These are phyloP conservation scores for Lycocorax pyrrhopterus DNA, from an alignment of 2,113 vertebrate genomes.

Conservation along the genomic window DNA sequence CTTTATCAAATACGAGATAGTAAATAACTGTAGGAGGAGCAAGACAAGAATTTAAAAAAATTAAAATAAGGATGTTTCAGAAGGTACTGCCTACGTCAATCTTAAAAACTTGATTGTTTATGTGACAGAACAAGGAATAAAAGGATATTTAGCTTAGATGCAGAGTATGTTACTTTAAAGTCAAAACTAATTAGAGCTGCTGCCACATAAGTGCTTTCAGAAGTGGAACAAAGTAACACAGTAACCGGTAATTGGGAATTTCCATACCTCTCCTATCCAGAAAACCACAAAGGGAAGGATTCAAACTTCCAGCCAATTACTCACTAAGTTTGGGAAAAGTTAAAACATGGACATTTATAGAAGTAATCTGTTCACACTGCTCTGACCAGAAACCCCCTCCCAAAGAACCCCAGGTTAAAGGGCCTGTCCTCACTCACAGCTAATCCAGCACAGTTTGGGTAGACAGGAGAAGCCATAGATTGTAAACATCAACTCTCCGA, in stretches of 20 bases:
- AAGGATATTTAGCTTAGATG: conserved; percentile 5
- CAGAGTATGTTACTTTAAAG: conserved; percentile 10
- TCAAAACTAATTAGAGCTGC: conserved; percentile 3
- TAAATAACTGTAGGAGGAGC: neutral
- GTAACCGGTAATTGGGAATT: conserved; percentile 8
- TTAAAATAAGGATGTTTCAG: neutral
- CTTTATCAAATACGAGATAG: neutral
- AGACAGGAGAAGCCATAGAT: fast-evolving
- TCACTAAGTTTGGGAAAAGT: neutral
- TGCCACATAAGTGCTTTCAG: conserved; percentile 17
- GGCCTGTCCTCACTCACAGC: neutral
- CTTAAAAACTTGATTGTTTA: neutral
- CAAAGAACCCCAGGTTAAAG: neutral
- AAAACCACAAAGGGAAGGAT: neutral
- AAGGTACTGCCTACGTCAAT: neutral
- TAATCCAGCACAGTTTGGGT: neutral
- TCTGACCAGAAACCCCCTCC: neutral
- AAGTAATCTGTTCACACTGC: neutral
- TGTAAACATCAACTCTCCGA: neutral
- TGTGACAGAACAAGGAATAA: neutral
- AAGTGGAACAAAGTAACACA: conserved; percentile 13
- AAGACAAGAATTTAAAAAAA: neutral
- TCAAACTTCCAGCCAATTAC: neutral
- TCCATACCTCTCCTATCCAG: neutral
- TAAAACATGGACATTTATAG: neutral